Conservation (phyloP, 2,113 vertebrate species). For the Neofelis nebulosa region DNA sequence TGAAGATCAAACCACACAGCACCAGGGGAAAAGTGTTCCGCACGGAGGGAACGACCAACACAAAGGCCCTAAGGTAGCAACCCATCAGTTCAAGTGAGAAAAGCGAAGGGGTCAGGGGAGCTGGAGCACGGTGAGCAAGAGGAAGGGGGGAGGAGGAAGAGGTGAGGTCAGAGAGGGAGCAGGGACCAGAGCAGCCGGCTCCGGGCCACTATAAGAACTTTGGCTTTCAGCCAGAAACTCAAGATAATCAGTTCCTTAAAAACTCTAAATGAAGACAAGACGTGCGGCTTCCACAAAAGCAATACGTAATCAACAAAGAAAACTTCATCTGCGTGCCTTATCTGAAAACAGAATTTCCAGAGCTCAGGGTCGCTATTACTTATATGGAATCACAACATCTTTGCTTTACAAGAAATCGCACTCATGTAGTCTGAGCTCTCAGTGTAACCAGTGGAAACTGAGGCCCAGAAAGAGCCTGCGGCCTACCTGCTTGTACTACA, state of each 20-base stretch:
- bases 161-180: no score
- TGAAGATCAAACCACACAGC: not conserved
- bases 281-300: not conserved
- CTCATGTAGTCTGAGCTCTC: not conserved
- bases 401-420: not conserved
- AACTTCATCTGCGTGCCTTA: not conserved
- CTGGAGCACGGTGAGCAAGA: no score
- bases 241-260: not conserved
- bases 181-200: not conserved
- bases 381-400: not conserved
- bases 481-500: not conserved
- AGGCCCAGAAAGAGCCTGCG: fast-evolving
- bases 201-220: not conserved
- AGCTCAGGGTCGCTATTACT: not conserved
- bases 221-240: not conserved
- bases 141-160: not conserved
- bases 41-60: not conserved
- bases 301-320: not conserved
- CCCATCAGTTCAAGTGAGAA: not conserved
- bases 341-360: not conserved
- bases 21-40: not conserved
- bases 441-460: not conserved
- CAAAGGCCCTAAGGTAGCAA: not conserved
- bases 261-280: not conserved
- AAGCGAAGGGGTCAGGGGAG: not conserved